Evolutionary conservation across 2,888 invertebrate species (phyloP).

Genomic region (Hololepta plana): DNA sequence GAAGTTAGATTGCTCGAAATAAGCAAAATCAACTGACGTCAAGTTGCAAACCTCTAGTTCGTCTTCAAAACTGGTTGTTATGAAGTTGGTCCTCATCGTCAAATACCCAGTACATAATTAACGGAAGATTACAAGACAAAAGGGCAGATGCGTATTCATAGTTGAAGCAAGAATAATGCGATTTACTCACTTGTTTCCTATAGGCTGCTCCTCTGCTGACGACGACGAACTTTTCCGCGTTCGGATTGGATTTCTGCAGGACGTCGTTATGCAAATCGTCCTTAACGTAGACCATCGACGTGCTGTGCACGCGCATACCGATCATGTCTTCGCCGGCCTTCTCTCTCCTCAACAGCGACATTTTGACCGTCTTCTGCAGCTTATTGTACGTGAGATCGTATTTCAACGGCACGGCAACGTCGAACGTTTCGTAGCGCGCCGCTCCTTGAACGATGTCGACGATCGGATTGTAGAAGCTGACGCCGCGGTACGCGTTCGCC

Average conservation of each 20-base stretch:
- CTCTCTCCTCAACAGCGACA: conserved; percentile 17
- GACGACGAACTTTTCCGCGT: conserved; percentile 16
- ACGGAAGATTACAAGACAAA: too few relatives aligned
- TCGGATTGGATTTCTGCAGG: conserved; percentile 18
- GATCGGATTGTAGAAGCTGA: conserved; percentile 28
- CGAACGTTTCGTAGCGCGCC: conserved; percentile 16
- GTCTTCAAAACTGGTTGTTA: too few relatives aligned
- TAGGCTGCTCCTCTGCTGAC: conserved; percentile 18
- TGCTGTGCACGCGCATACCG: conserved; percentile 19
- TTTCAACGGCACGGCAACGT: conserved; percentile 18
- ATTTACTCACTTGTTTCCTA: conserved; percentile 15
- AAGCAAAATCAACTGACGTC: too few relatives aligned
- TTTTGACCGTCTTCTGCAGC: conserved; percentile 16
- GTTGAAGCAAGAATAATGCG: too few relatives aligned
- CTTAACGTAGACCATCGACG: conserved; percentile 20
- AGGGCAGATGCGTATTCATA: neutral
- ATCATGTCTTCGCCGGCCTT: conserved; percentile 13
- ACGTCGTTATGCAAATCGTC: conserved; percentile 16
- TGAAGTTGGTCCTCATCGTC: too few relatives aligned
- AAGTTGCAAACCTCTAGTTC: too few relatives aligned
- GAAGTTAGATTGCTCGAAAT: too few relatives aligned
- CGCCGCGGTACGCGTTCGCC: conserved; percentile 19
- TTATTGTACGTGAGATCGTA: conserved; percentile 16
- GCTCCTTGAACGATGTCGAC: conserved; percentile 26
- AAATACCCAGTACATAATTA: too few relatives aligned